These are phyloP conservation scores for Spheniscus mendiculus DNA, from an alignment of 2,113 vertebrate species.

Conservation along the genomic window DNA sequence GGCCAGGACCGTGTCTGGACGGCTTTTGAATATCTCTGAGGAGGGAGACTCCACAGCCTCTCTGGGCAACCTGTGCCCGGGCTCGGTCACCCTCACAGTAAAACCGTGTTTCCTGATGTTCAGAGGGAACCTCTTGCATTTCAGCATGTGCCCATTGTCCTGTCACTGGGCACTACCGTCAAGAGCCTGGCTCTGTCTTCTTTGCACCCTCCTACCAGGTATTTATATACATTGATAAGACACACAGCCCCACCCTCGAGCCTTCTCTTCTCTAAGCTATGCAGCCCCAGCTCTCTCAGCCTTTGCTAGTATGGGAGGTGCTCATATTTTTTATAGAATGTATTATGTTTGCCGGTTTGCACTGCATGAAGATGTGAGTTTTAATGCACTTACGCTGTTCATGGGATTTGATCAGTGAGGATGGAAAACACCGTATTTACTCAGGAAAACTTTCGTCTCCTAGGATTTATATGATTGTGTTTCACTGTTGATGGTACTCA, in stretches of 20 bases:
- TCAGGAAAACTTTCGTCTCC: background rate
- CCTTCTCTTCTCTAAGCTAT: background rate
- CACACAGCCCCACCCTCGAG: rapidly evolving
- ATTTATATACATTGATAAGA: background rate
- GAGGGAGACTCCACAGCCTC: background rate
- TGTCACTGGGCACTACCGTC: background rate
- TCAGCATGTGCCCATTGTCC: background rate
- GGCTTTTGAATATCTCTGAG: background rate
- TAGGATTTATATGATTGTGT: background rate
- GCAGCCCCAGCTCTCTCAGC: background rate
- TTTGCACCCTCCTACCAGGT: background rate
- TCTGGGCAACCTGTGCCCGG: rapidly evolving
- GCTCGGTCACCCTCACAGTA: rapidly evolving
- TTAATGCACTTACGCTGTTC: background rate
- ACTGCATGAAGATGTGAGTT: background rate
- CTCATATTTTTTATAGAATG: background rate
- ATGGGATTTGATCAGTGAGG: background rate
- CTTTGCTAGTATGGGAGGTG: background rate
- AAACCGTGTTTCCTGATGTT: background rate
- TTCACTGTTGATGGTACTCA: background rate
- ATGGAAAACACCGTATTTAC: background rate
- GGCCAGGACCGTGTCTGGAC: rapidly evolving
- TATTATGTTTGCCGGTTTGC: background rate
- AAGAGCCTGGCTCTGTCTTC: background rate
- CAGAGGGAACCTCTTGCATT: background rate